phyloP scores from a whole-genome alignment of 2,797 vertebrate species.

The Kryptopterus vitreolus region DNA sequence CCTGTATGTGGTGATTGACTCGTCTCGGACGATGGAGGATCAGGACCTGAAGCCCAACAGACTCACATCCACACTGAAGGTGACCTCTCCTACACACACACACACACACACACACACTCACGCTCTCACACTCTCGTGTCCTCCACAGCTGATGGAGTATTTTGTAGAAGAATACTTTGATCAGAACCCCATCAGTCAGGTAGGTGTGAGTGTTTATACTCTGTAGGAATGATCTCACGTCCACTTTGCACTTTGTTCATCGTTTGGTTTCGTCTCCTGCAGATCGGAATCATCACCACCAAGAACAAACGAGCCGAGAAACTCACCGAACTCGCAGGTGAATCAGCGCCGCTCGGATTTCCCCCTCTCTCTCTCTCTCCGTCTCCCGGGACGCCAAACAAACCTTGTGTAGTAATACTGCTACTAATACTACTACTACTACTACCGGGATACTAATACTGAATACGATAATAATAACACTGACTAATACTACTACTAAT shows the following conservation, averaged over 20 bases:
- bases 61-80: constrained; percentile 82
- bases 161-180: constrained; percentile 98
- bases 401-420: too few species aligned
- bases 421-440: too few species aligned
- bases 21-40: constrained; percentile 96
- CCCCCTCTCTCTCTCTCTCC: too few species aligned
- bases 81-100: constrained; percentile 23
- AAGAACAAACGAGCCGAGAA: constrained; percentile 96
- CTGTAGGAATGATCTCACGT: not conserved
- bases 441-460: too few species aligned
- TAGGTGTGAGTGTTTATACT: constrained; percentile 58
- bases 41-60: constrained; percentile 94
- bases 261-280: not conserved
- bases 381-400: too few species aligned
- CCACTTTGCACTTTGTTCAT: not conserved
- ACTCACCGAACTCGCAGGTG: constrained; percentile 94
- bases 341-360: too few species aligned
- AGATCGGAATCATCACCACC: constrained; percentile 92
- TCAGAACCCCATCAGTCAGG: constrained; percentile 98
- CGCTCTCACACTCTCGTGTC: not conserved
- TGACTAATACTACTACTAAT: too few species aligned
- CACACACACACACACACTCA: not conserved
- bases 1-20: constrained; percentile 89
- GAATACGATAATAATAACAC: too few species aligned
- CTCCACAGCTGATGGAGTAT: constrained; percentile 84